A percentile compares a stretch with the other conserved stretches of the same genome.
phyloP scores from a whole-genome alignment of 2,888 invertebrate genomes.

The Cheilosia grossa region DNA sequence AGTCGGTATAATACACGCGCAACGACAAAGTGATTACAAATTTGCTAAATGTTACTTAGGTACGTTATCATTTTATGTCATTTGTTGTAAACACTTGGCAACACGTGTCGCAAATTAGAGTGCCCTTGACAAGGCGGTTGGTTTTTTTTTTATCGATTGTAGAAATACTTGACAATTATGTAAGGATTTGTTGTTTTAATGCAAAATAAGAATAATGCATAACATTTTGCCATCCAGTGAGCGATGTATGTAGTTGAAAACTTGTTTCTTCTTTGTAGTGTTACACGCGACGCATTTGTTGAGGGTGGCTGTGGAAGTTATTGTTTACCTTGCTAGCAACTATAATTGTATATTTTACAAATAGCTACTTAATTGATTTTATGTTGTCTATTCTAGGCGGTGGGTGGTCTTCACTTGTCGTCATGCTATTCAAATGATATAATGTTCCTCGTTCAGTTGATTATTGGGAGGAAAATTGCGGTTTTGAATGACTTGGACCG shows the following conservation, averaged over 20 bases:
- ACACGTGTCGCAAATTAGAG: constrained; percentile 59
- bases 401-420: neutral
- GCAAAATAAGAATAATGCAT: constrained; percentile 9
- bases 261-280: constrained; percentile 5
- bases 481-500: neutral
- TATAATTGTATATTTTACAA: neutral
- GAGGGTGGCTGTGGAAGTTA: neutral
- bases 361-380: neutral
- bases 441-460: neutral
- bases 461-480: neutral
- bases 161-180: constrained; percentile 33
- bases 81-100: constrained; percentile 35
- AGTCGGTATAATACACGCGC: constrained; percentile 13
- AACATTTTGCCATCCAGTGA: constrained; percentile 12
- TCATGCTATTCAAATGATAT: constrained; percentile 1
- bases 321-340: neutral
- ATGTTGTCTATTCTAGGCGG: neutral
- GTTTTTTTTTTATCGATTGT: constrained; percentile 38
- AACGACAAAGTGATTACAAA: constrained; percentile 10
- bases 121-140: constrained; percentile 60
- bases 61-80: constrained; percentile 7
- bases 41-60: constrained; percentile 7
- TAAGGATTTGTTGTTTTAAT: constrained; percentile 37
- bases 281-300: neutral
- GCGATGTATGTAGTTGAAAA: constrained; percentile 16